Evolutionary conservation across 2,888 invertebrate species (phyloP).

Genomic region (Ditylenchus weischeri): DNA sequence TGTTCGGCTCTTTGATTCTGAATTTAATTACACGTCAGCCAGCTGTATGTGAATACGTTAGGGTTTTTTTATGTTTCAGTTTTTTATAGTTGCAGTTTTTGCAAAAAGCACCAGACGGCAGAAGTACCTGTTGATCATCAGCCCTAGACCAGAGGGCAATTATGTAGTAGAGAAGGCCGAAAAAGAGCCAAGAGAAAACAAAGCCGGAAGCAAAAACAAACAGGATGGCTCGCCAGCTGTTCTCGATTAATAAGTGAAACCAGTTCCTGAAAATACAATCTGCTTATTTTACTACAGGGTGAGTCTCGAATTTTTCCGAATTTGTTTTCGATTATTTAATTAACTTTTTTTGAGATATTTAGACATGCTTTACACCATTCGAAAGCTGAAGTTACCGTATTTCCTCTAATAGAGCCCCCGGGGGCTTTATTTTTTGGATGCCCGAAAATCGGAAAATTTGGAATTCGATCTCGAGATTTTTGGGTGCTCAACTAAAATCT

Average conservation of each 20-base stretch:
- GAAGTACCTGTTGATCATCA: constrained; percentile 34
- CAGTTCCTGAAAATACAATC: constrained; percentile 49
- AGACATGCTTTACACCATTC: too few relatives aligned
- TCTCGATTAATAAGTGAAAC: constrained; percentile 56
- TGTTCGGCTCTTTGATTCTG: constrained; percentile 26
- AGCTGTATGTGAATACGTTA: neutral
- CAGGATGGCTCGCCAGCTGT: constrained; percentile 48
- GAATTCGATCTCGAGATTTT: too few relatives aligned
- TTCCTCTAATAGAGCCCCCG: too few relatives aligned
- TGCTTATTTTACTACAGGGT: too few relatives aligned
- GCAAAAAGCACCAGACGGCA: neutral
- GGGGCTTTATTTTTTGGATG: too few relatives aligned
- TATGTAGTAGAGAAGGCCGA: constrained; percentile 47
- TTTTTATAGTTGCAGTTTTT: neutral
- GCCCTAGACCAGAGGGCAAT: constrained; percentile 37
- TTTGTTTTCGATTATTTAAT: too few relatives aligned
- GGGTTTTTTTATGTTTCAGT: too few relatives aligned
- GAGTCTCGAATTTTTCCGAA: too few relatives aligned
- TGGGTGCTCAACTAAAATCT: too few relatives aligned
- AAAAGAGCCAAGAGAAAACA: constrained; percentile 46
- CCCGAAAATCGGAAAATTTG: too few relatives aligned
- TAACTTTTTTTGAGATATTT: too few relatives aligned
- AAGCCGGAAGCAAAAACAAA: constrained; percentile 47
- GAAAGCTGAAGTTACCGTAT: too few relatives aligned
- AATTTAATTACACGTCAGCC: neutral